Conservation (phyloP, 2,797 vertebrate genomes). For the Cyprinella venusta region DNA sequence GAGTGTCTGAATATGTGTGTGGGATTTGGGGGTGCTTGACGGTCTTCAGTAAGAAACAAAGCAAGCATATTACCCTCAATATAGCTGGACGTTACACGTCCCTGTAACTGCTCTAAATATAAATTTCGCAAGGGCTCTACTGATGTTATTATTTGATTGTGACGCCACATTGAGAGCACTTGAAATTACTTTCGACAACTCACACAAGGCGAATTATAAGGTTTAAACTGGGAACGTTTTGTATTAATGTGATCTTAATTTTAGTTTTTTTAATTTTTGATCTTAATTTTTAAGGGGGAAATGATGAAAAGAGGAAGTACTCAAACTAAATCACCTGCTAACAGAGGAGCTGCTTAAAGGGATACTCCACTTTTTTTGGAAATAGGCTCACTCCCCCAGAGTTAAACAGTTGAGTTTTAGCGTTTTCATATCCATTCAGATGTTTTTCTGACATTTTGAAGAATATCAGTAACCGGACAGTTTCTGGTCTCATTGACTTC, state of each 20-base stretch:
- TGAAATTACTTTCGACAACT: neutral
- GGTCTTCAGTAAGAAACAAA: neutral
- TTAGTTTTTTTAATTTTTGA: neutral
- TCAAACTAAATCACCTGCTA: neutral
- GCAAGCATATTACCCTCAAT: neutral
- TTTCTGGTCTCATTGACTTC: too few species aligned
- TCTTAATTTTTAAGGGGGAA: neutral
- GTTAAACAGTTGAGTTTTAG: too few species aligned
- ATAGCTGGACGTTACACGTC: neutral
- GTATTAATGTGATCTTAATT: neutral
- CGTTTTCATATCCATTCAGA: too few species aligned
- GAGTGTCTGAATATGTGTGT: constrained; percentile 2
- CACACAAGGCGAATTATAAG: neutral
- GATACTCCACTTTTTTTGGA: too few species aligned
- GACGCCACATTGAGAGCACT: neutral
- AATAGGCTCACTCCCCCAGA: too few species aligned
- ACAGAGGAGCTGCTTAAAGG: neutral
- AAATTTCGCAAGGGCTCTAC: neutral
- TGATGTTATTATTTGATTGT: neutral
- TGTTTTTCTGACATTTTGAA: too few species aligned
- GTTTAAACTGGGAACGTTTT: neutral
- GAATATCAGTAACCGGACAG: too few species aligned
- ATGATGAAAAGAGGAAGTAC: neutral
- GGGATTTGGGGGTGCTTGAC: neutral
- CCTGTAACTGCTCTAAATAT: neutral